These are phyloP conservation scores for Camarhynchus parvulus DNA, from an alignment of 2,113 vertebrate genomes.

Conservation along the genomic window DNA sequence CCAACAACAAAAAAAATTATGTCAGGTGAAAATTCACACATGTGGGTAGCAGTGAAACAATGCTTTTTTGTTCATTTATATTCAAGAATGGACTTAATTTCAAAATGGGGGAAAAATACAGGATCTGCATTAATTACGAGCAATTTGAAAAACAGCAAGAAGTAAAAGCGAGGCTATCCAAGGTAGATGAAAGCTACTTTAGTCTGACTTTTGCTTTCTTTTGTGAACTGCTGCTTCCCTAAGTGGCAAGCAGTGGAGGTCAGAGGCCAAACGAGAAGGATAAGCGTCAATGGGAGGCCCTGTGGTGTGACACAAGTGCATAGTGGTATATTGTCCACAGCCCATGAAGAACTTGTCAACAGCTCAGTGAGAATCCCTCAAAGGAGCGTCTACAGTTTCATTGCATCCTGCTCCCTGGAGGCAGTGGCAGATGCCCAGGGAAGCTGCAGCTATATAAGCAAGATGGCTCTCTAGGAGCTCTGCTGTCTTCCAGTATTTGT, in stretches of 20 bases:
- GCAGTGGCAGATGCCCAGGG: slow-evolving; percentile 8
- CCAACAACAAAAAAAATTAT: not conserved
- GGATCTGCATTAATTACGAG: not conserved
- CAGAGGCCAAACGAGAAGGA: slow-evolving; percentile 62
- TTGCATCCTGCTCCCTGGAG: slow-evolving; percentile 46
- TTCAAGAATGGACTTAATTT: not conserved
- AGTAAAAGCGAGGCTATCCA: not conserved
- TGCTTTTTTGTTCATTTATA: not conserved
- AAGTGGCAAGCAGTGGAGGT: slow-evolving; percentile 56
- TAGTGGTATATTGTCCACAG: slow-evolving; percentile 57
- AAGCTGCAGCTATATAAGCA: slow-evolving; percentile 57
- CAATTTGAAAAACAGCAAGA: not conserved
- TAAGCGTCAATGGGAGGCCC: slow-evolving; percentile 67
- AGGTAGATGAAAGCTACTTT: not conserved
- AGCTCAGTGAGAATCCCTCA: slow-evolving; percentile 63
- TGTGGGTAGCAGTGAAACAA: not conserved
- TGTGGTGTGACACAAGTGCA: slow-evolving; percentile 64
- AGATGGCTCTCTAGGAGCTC: slow-evolving; percentile 5
- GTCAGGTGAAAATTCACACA: not conserved
- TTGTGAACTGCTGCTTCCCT: slow-evolving; percentile 18
- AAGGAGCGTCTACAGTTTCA: slow-evolving; percentile 56
- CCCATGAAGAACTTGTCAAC: slow-evolving; percentile 70
- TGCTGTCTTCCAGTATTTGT: not conserved
- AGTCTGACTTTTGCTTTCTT: slow-evolving; percentile 34
- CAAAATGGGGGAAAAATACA: not conserved